Percentiles rank a stretch among this genome's conserved stretches.
phyloP scores from a whole-genome alignment of 2,888 invertebrate species.

The Macaria liturata region DNA sequence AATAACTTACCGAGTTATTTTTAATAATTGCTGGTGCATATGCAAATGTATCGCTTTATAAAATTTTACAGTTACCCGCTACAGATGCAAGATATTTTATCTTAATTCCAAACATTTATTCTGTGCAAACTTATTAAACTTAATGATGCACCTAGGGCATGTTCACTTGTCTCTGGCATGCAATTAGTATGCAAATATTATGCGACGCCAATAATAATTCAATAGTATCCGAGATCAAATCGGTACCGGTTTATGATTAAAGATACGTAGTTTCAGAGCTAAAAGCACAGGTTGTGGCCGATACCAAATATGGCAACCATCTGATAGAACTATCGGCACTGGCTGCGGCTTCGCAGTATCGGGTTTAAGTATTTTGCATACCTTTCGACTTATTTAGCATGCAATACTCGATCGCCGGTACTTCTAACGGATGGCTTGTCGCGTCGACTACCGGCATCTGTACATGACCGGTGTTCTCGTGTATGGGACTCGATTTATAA shows the following conservation, averaged over 20 bases:
- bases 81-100: slow-evolving; percentile 15
- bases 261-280: slow-evolving; percentile 44
- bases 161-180: slow-evolving; percentile 20
- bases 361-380: slow-evolving; percentile 58
- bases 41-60: neutral
- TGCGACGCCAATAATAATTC: slow-evolving; percentile 57
- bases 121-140: slow-evolving; percentile 39
- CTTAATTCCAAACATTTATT: slow-evolving; percentile 34
- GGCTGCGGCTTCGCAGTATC: slow-evolving; percentile 39
- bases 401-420: slow-evolving; percentile 59
- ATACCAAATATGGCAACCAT: slow-evolving; percentile 57
- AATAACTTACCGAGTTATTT: too few relatives aligned
- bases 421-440: slow-evolving; percentile 63
- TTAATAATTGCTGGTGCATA: too few relatives aligned
- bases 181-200: slow-evolving; percentile 54
- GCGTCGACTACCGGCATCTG: slow-evolving; percentile 65
- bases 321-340: slow-evolving; percentile 52
- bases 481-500: slow-evolving; percentile 17
- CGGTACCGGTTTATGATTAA: slow-evolving; percentile 46
- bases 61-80: slow-evolving; percentile 1
- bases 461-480: slow-evolving; percentile 31
- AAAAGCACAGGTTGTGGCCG: slow-evolving; percentile 51
- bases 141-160: slow-evolving; percentile 40
- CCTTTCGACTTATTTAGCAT: slow-evolving; percentile 59
- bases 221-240: slow-evolving; percentile 49